Conservation (phyloP, 2,888 invertebrate genomes). For the Trileptium ribeirensis region DNA sequence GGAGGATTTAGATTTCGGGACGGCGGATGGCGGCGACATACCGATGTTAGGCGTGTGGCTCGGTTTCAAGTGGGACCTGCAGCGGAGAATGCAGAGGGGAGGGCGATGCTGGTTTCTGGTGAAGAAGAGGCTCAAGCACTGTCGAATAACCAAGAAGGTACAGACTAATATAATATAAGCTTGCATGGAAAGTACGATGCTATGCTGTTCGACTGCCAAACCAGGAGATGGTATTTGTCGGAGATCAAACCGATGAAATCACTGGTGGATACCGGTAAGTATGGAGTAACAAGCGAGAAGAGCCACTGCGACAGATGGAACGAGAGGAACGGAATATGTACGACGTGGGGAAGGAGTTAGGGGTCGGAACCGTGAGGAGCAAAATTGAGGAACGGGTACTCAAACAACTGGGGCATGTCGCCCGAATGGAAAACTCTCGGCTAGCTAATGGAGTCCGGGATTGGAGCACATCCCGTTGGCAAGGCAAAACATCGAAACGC, state of each 20-base stretch:
- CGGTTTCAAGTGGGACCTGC: neutral
- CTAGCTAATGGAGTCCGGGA: no score
- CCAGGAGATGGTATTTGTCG: neutral
- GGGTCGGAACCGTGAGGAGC: neutral
- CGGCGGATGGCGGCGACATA: neutral
- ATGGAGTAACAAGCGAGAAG: neutral
- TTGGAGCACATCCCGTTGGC: neutral
- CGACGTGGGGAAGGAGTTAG: neutral
- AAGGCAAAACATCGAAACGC: neutral
- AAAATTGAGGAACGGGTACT: neutral
- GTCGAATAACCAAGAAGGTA: neutral
- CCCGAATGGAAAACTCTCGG: neutral
- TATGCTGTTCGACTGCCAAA: constrained; percentile 2
- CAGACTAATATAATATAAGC: neutral
- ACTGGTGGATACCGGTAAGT: neutral
- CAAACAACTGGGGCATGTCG: neutral
- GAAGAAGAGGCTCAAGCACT: neutral
- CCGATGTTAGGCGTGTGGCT: neutral
- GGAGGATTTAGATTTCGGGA: neutral
- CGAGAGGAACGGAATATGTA: neutral
- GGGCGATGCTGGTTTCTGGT: neutral
- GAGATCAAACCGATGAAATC: neutral
- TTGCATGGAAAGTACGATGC: constrained; percentile 1
- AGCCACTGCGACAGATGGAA: neutral
- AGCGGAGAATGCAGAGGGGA: neutral